Evolutionary conservation across 2,113 vertebrate species (phyloP), one percentile per base, ranked within the genome.

Genomic region (Oophaga pumilio): DNA sequence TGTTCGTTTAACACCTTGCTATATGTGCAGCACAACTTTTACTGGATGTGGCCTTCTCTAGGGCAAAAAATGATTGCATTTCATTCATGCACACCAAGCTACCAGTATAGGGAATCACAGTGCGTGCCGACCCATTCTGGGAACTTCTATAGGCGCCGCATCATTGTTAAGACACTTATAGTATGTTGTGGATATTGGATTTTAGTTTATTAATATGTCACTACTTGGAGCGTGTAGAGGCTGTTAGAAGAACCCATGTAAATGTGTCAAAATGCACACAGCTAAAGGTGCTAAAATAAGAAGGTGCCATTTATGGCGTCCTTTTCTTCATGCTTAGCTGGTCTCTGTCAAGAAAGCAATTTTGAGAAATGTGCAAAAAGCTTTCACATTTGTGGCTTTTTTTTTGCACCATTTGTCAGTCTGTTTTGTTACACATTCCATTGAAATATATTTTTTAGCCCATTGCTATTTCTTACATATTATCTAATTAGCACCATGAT

Each of bases 11-110:
- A 66, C 49, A 87, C 28, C 6, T 18, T 64, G 15, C 26, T 83
- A 49, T 76, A 18, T 76, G n/a, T 87, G 68, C 79, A 62, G 68
- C 68, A 66, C 69, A 88, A 26, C 43, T 83, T 50, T 77, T 83
- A 64, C 43, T n/a, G 22, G 57, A 7, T 18, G 49, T 49, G n/a
- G 8, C n/a, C 20, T 84, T 76, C 77, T n/a, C 49, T 56, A 6
- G 49, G 22, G 28, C 20, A 83, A 66, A 87, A 87, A 60, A 15
- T 13, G 7, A 66, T 76, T 83, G 43, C 79, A 76, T 20, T 87
- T 69, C 78, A 62, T 24, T 73, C 52, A 10, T 52, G 43, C 15
- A 66, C n/a, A 5, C 13, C 20, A 68, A 15, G 22, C 49, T 26
- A 53, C 52, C 14, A 28, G 8, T 28, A 80, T 8, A 60, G 33